A percentile compares a stretch with the other conserved stretches of the same genome.
phyloP scores from a whole-genome alignment of 2,113 vertebrate genomes.

The Neoarius graeffei region DNA sequence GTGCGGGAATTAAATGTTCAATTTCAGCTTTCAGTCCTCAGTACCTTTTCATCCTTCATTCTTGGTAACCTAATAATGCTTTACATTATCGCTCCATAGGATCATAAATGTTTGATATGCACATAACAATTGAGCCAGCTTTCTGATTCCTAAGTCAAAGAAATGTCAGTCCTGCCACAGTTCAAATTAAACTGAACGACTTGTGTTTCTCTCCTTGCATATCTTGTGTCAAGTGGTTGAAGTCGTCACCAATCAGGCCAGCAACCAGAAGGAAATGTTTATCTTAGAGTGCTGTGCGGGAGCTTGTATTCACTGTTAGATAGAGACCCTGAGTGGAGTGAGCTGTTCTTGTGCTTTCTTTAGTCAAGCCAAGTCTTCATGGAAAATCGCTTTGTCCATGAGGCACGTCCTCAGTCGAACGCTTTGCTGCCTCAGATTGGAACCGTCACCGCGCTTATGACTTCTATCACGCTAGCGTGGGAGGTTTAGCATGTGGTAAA shows the following conservation, averaged over 20 bases:
- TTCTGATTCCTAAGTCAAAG: conserved; percentile 53
- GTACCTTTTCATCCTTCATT: conserved; percentile 35
- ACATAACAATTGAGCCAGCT: conserved; percentile 36
- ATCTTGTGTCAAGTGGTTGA: conserved; percentile 34
- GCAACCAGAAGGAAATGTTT: conserved; percentile 52
- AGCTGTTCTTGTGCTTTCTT: conserved; percentile 38
- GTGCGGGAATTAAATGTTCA: conserved; percentile 18
- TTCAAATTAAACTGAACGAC: conserved; percentile 52
- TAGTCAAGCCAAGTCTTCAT: conserved; percentile 48
- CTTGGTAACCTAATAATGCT: conserved; percentile 35
- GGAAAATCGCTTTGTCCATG: conserved; percentile 46
- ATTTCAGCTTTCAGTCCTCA: conserved; percentile 36
- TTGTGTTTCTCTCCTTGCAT: conserved; percentile 45
- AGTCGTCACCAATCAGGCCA: conserved; percentile 23
- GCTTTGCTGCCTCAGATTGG: conserved; percentile 20
- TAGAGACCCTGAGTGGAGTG: conserved; percentile 18
- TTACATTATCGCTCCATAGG: conserved; percentile 34
- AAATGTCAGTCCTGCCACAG: conserved; percentile 46
- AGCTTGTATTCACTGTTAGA: conserved; percentile 30
- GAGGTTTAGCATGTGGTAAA: conserved; percentile 43
- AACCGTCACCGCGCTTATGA: conserved; percentile 29
- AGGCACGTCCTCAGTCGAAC: conserved; percentile 42
- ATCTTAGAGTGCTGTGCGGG: conserved; percentile 42
- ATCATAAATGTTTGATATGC: conserved; percentile 53
- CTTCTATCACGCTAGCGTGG: conserved; percentile 48